Conservation (phyloP, 1,140 invertebrate genomes). For the Akabosia matsudoensis region DNA sequence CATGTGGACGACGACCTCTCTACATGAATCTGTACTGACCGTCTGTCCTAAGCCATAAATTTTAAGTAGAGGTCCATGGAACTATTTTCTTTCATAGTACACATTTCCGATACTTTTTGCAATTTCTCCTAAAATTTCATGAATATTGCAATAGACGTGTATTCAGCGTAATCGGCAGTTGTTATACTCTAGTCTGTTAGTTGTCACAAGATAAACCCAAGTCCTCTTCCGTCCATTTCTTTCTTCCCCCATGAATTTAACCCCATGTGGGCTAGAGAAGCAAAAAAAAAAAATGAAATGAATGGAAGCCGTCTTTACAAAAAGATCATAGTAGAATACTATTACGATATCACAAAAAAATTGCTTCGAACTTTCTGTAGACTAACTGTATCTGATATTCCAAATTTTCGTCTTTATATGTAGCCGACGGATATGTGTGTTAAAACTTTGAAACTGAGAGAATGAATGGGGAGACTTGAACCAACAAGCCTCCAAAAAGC, state of each 20-base stretch:
- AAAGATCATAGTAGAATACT: no score
- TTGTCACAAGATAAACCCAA: constrained; percentile 1
- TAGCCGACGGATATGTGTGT: constrained; percentile 16
- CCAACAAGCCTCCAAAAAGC: not conserved
- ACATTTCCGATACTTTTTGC: not conserved
- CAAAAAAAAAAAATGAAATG: not conserved
- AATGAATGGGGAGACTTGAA: constrained; percentile 3
- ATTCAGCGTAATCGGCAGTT: not conserved
- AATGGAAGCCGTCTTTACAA: not conserved
- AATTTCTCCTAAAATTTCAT: not conserved
- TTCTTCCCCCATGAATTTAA: constrained; percentile 15
- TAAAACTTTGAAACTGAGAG: constrained; percentile 10
- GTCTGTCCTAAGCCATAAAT: not conserved
- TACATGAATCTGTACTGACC: not conserved
- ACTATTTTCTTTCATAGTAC: not conserved
- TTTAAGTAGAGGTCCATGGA: no score
- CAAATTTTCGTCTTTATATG: constrained; percentile 18
- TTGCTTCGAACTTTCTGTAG: not conserved
- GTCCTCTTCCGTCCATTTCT: not conserved
- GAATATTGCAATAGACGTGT: constrained; percentile 3
- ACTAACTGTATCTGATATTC: not conserved
- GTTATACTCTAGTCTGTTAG: not conserved
- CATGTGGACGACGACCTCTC: not conserved
- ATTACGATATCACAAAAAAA: not conserved
- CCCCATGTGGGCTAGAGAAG: constrained; percentile 7